Evolutionary conservation across 2,113 vertebrate species (phyloP), one percentile per base, ranked within the genome.

Genomic region (Cheirogaleus medius): DNA sequence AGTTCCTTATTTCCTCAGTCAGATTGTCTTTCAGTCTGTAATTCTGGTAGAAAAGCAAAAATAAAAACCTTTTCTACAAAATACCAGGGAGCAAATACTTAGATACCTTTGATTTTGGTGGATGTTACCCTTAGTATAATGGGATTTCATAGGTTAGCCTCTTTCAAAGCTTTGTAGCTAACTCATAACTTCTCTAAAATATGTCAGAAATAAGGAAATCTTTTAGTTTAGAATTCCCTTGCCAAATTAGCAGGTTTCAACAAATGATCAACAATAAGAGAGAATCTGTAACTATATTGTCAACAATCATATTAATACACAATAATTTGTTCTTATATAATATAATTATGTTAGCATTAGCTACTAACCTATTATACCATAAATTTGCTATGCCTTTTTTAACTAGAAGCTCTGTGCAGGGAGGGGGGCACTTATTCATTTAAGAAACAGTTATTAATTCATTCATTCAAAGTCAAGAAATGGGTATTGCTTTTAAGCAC

Each of bases 101-200:
- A 39, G 54, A 73, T 73, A 58, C 44, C 86, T 69, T 52, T 74
- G 21, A 54, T 90, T 39, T 44, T 60, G n/a, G 37, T 60, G 73
- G 49, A 15, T 32, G 9, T 84, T 87, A 18, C 29, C 58, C n/a
- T 76, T 95, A 81, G 42, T 44, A n/a, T 91, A 14, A 76, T 81
- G 58, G 52, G 29, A 77, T 69, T 95, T 94, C 69, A 29, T 63
- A 73, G 18, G 47, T 66, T 74, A 88, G 29, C 44, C 32, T 96
- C 21, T 95, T 91, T 78, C 18, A 96, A 90, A 88, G 32, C 54
- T 90, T 91, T 91, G n/a, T 88, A 82, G 49, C 44, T 83, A 64
- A 87, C 14, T 81, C 37, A 78, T 92, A 82, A 66, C 68, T 97
- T 90, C 37, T 95, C 77, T 82, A 91, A 93, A 96, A 87, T 89